These are phyloP conservation scores for Okapia johnstoni DNA, from an alignment of 2,113 vertebrate species.

Conservation along the genomic window DNA sequence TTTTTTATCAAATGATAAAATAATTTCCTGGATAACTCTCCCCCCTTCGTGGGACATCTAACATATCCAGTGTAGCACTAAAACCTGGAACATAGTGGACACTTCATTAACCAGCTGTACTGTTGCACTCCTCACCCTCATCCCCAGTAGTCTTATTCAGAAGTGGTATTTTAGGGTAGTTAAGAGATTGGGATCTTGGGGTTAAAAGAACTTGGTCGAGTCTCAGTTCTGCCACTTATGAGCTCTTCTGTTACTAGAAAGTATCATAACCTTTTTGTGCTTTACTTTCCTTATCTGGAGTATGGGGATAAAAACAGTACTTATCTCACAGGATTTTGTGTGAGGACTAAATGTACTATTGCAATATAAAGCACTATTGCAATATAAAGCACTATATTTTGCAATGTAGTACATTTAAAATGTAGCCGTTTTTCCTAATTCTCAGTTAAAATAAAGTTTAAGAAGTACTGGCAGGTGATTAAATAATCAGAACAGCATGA, in stretches of 20 bases:
- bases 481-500: not conserved
- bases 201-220: not conserved
- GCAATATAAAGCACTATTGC: not conserved
- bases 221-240: not conserved
- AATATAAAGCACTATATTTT: slow-evolving; percentile 3
- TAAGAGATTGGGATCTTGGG: not conserved
- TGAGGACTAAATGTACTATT: not conserved
- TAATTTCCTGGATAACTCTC: not conserved
- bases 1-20: not conserved
- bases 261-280: not conserved
- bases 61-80: not conserved
- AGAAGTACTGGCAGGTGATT: not conserved
- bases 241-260: not conserved
- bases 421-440: not conserved
- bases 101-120: not conserved
- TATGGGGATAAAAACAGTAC: not conserved
- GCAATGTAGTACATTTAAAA: not conserved
- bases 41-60: not conserved
- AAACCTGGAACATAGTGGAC: not conserved
- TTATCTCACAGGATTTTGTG: not conserved
- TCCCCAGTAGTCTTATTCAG: not conserved
- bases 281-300: not conserved
- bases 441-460: slow-evolving; percentile 12
- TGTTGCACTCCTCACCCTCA: not conserved
- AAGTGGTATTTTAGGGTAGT: not conserved